Evolutionary conservation across 1,140 invertebrate genomes (phyloP).

Genomic region (Aphaenogaster floridana): DNA sequence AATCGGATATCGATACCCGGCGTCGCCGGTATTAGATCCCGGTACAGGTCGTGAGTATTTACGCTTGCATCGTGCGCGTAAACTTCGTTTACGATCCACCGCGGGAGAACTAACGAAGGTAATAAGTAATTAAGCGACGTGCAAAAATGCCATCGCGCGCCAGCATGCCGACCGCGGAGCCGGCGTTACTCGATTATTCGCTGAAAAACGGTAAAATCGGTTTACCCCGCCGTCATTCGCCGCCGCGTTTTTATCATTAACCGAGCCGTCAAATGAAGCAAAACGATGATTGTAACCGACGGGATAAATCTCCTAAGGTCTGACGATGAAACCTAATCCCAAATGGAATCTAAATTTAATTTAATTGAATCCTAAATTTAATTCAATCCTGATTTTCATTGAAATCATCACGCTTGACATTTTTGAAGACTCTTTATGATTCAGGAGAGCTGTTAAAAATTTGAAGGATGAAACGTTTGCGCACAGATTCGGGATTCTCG

Average conservation of each 20-base stretch:
- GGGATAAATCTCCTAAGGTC: not conserved
- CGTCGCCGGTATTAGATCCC: not conserved
- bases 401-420: not conserved
- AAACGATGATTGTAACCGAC: not conserved
- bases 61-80: conserved; percentile 10
- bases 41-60: not conserved
- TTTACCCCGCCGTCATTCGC: not conserved
- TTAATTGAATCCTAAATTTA: not conserved
- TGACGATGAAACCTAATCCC: not conserved
- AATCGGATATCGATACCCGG: not conserved
- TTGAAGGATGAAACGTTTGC: not conserved
- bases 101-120: conserved; percentile 20
- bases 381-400: not conserved
- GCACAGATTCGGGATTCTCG: not conserved
- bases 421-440: not conserved
- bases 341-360: not conserved
- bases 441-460: not conserved
- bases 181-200: not conserved
- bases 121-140: conserved; percentile 35
- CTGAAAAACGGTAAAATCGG: conserved; percentile 20
- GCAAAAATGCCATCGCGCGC: conserved; percentile 9
- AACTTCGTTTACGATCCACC: conserved; percentile 33
- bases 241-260: conserved; percentile 1
- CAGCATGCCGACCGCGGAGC: not conserved
- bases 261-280: not conserved